Conservation (phyloP, 2,113 vertebrate species). For the Indicator indicator region DNA sequence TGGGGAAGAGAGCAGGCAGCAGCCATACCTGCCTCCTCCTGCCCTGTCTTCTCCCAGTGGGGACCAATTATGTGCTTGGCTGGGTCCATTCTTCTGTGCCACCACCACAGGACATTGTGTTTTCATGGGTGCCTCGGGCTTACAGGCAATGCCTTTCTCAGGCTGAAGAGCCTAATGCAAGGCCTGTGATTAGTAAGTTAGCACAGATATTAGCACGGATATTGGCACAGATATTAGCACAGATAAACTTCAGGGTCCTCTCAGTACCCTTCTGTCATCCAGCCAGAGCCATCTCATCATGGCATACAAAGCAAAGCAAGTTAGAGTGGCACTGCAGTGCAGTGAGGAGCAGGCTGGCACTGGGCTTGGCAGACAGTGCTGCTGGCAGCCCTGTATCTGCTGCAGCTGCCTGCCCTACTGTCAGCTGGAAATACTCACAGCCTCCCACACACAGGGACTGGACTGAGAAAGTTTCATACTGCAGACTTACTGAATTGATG, state of each 20-base stretch:
- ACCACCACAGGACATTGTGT: not conserved
- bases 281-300: not conserved
- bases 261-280: not conserved
- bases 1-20: not conserved
- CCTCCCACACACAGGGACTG: slow-evolving; percentile 52
- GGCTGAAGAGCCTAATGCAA: not conserved
- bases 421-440: slow-evolving; percentile 66
- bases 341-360: not conserved
- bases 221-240: not conserved
- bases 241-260: not conserved
- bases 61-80: not conserved
- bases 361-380: not conserved
- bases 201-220: not conserved
- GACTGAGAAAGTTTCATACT: slow-evolving; percentile 54
- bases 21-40: not conserved
- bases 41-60: not conserved
- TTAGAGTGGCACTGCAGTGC: not conserved
- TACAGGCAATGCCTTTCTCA: not conserved
- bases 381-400: not conserved
- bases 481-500: slow-evolving; percentile 55
- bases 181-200: not conserved
- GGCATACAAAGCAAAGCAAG: not conserved
- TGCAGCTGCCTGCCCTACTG: slow-evolving; percentile 57
- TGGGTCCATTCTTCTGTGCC: not conserved
- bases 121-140: not conserved